A percentile compares a stretch with the other conserved stretches of the same genome.
Conservation (phyloP, 1,140 invertebrate genomes). For the Ptiloglossa arizonensis region DNA sequence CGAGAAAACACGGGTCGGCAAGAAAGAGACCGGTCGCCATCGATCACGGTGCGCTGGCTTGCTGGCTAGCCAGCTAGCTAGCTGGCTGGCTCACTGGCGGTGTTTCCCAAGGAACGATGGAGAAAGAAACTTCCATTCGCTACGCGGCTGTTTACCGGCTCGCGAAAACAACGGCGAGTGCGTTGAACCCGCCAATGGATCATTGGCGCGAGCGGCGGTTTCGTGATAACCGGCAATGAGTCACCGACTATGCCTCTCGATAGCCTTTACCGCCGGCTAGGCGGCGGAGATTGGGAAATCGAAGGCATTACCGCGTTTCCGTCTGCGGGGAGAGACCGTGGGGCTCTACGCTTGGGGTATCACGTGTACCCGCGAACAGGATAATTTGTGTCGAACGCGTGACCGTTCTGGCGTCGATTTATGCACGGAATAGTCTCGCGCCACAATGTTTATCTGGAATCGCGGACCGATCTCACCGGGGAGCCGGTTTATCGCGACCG, state of each 20-base stretch:
- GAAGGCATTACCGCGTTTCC: constrained; percentile 45
- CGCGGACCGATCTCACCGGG: constrained; percentile 54
- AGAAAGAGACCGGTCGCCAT: not conserved
- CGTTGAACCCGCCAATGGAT: not conserved
- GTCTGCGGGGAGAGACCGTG: constrained; percentile 6
- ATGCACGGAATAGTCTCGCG: constrained; percentile 54
- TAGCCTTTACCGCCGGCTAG: not conserved
- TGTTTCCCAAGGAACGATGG: constrained; percentile 22
- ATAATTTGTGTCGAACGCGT: constrained; percentile 71
- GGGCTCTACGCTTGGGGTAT: constrained; percentile 46
- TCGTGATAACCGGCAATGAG: constrained; percentile 32
- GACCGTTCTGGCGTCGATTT: constrained; percentile 63
- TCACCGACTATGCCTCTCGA: constrained; percentile 22
- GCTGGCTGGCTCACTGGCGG: not conserved
- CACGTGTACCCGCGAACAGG: constrained; percentile 57
- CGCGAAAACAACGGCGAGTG: constrained; percentile 8
- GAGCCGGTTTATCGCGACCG: constrained; percentile 55
- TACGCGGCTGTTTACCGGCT: constrained; percentile 3
- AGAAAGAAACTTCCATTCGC: not conserved
- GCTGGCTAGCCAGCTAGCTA: no score
- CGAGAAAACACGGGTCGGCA: no score
- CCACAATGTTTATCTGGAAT: constrained; percentile 63
- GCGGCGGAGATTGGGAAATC: constrained; percentile 53
- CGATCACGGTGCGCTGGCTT: not conserved
- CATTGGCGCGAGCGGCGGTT: constrained; percentile 5